Conservation (phyloP, 2,888 invertebrate genomes). For the Acrobasis repandana region DNA sequence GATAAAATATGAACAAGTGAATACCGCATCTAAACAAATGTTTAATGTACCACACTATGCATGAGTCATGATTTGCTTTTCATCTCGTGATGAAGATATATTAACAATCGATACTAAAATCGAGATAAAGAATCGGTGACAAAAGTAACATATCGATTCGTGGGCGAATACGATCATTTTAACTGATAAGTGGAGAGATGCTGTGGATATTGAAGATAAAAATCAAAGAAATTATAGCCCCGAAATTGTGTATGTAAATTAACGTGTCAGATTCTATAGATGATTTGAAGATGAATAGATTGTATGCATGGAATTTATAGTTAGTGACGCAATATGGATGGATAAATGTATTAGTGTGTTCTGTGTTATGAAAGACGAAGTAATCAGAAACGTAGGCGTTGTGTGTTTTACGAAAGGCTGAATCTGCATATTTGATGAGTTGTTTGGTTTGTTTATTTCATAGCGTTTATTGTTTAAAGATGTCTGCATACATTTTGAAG, state of each 20-base stretch:
- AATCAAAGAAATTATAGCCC: conserved; percentile 40
- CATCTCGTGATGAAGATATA: conserved; percentile 38
- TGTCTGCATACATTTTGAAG: too few species aligned
- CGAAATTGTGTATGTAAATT: conserved; percentile 50
- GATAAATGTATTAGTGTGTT: conserved; percentile 9
- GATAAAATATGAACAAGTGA: conserved; percentile 30
- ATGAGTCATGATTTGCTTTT: conserved; percentile 40
- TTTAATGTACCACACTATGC: conserved; percentile 35
- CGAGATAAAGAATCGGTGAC: conserved; percentile 49
- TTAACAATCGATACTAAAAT: conserved; percentile 44
- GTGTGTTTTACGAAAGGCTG: conserved; percentile 4
- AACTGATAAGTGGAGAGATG: conserved; percentile 38
- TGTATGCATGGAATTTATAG: conserved; percentile 7
- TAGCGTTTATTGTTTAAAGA: neutral
- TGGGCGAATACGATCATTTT: conserved; percentile 42
- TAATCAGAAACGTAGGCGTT: conserved; percentile 3
- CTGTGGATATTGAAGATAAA: conserved; percentile 37
- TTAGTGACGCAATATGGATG: conserved; percentile 12
- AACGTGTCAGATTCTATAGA: conserved; percentile 31
- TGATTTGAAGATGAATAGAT: conserved; percentile 22
- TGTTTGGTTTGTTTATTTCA: neutral
- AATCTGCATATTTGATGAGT: conserved; percentile 5
- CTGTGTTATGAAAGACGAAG: neutral
- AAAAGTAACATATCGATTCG: conserved; percentile 48
- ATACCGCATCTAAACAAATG: conserved; percentile 38